Conservation (phyloP, 2,888 invertebrate genomes). For the Rhagium mordax region DNA sequence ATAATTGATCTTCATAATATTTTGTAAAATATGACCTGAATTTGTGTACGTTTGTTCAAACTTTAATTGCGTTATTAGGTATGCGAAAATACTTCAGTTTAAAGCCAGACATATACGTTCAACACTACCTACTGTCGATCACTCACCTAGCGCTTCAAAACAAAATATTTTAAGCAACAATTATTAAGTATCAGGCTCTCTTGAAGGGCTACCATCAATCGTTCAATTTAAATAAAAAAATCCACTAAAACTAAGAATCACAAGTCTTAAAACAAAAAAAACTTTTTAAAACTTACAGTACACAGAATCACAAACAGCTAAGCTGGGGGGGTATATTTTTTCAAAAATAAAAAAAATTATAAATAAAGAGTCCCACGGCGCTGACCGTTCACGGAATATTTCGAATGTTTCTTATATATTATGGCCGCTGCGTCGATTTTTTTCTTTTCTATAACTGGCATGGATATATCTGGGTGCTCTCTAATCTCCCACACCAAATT, state of each 20-base stretch:
- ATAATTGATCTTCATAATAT: too few relatives aligned
- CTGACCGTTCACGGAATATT: slow-evolving; percentile 70
- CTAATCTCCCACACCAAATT: slow-evolving; percentile 87
- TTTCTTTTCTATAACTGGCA: slow-evolving; percentile 61
- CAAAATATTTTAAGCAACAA: background rate
- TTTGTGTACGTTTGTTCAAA: too few relatives aligned
- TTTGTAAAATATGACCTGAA: too few relatives aligned
- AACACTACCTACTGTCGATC: background rate
- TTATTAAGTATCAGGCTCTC: slow-evolving; percentile 2
- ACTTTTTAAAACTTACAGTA: slow-evolving; percentile 53
- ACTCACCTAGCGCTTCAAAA: background rate
- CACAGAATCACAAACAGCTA: slow-evolving; percentile 62
- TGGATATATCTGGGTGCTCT: slow-evolving; percentile 67
- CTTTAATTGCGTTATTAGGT: background rate
- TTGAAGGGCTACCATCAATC: slow-evolving; percentile 48
- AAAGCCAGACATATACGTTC: background rate
- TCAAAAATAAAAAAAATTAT: slow-evolving; percentile 58
- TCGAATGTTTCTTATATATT: slow-evolving; percentile 71
- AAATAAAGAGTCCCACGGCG: slow-evolving; percentile 68
- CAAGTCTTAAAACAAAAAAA: slow-evolving; percentile 49
- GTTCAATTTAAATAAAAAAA: slow-evolving; percentile 44
- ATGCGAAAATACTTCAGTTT: background rate
- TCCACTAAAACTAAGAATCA: slow-evolving; percentile 44
- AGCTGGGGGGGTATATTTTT: slow-evolving; percentile 48
- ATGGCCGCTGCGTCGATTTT: slow-evolving; percentile 68